Evolutionary conservation across 2,797 vertebrate species (phyloP).

Genomic region (Cuculus canorus): DNA sequence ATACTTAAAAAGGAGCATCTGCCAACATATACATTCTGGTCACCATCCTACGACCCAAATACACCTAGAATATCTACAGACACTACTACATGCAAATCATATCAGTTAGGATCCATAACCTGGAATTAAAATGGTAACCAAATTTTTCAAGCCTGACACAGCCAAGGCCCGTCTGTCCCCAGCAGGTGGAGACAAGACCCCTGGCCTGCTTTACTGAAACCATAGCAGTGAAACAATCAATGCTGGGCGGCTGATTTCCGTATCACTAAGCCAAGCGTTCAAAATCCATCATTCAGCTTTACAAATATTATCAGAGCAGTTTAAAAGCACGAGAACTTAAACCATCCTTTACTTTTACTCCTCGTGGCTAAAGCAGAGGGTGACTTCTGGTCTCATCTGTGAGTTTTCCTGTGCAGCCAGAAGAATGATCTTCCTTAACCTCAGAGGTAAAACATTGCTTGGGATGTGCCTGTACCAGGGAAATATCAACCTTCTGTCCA

Average conservation of each 20-base stretch:
- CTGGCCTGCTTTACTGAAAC: neutral
- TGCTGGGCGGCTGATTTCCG: neutral
- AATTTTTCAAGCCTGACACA: neutral
- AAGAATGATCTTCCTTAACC: neutral
- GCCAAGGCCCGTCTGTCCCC: neutral
- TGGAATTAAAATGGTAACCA: neutral
- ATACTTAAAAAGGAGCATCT: neutral
- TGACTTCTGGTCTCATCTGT: neutral
- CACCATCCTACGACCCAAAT: neutral
- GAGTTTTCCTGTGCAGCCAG: neutral
- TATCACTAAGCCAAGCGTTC: neutral
- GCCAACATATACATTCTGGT: neutral
- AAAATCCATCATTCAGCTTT: neutral
- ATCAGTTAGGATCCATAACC: neutral
- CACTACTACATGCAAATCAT: neutral
- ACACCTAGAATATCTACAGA: neutral
- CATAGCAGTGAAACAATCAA: neutral
- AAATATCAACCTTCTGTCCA: neutral
- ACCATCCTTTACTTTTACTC: neutral
- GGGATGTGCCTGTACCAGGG: neutral
- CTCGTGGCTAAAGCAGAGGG: neutral
- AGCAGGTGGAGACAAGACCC: constrained; percentile 51
- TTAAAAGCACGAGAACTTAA: neutral
- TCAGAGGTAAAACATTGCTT: neutral
- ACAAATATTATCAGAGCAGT: neutral